Conservation (phyloP, 2,888 invertebrate genomes). For the Drosophila lutescens region DNA sequence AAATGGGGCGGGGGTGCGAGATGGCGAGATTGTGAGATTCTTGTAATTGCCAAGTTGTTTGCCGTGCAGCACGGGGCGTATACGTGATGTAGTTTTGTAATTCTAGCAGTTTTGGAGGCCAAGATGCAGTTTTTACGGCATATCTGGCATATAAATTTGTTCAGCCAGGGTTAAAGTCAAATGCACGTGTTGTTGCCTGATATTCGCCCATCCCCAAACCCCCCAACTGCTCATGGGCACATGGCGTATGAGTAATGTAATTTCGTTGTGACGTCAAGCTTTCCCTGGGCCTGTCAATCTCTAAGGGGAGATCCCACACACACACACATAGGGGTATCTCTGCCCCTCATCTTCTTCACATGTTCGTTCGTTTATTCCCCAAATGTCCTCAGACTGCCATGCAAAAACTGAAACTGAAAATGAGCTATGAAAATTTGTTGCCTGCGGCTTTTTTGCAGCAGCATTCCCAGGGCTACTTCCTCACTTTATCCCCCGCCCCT, state of each 20-base stretch:
- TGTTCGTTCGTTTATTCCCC: conserved; percentile 33
- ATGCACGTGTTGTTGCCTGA: conserved; percentile 46
- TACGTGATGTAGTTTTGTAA: conserved; percentile 55
- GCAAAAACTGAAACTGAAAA: conserved; percentile 45
- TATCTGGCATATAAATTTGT: conserved; percentile 4
- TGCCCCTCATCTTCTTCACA: conserved; percentile 5
- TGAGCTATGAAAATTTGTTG: conserved; percentile 47
- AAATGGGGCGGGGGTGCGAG: conserved; percentile 2
- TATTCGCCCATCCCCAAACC: conserved; percentile 1
- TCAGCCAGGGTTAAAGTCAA: conserved; percentile 32
- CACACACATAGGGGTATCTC: neutral
- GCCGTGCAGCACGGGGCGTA: conserved; percentile 52
- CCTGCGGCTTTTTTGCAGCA: conserved; percentile 25
- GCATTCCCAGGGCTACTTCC: conserved; percentile 20
- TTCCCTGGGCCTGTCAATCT: conserved; percentile 48
- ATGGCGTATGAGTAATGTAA: conserved; percentile 52
- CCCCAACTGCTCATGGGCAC: conserved; percentile 16
- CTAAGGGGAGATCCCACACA: conserved; percentile 14
- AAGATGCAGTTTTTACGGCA: conserved; percentile 25
- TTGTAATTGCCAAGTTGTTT: conserved; percentile 43
- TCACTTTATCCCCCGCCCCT: neutral
- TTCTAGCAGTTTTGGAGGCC: conserved; percentile 35
- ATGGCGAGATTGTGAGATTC: neutral
- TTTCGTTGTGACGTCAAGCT: conserved; percentile 61
- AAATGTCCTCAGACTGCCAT: conserved; percentile 25